Evolutionary conservation across 2,888 invertebrate species (phyloP), one percentile per base, ranked within the genome.

Genomic region (Leptopilina myrica): DNA sequence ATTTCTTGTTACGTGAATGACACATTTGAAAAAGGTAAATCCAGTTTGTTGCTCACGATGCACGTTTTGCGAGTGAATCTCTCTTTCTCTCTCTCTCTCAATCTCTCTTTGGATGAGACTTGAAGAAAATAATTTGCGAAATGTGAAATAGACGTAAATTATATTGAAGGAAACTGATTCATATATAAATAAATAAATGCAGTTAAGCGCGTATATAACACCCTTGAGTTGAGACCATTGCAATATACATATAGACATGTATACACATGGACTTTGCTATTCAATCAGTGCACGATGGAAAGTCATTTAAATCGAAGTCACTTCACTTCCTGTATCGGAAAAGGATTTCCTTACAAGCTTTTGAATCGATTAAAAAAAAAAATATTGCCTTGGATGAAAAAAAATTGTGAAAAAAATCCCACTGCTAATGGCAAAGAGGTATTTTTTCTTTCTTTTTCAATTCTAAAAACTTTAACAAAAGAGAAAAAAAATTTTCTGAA

Each of bases 261-360:
- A 7, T 43, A 43, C 43, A 43, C 7, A 43, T 43, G 56, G 53
- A 73, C 69, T 73, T 56, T 73, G 73, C 56, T 33, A 73, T 73
- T 73, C 56, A 73, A 73, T 73, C 53, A 73, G 56, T 73, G 40
- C 73, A 33, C n/a, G 56, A 56, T 73, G 33, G 53, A 56, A 56
- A 56, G 33, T 73, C 56, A 73, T 56, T 73, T 73, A 33, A 73
- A 73, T n/a, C 11, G 9, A 53, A 56, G n/a, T 73, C 56, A 73
- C 56, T 56, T 56, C 53, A 33, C 56, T 73, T 73, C 56, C 56
- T 73, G 8, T n/a, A 56, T 56, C 56, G 26, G 53, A 56, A 56
- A 26, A 73, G 73, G 26, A 73, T 56, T 56, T 73, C 40, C 64
- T 64, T 33, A 64, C 26, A 64, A 64, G 64, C 40, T 64, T 12